Percentiles rank a stretch among this genome's conserved stretches.
phyloP scores from a whole-genome alignment of 2,888 invertebrate genomes.

The Lycia hirtaria region DNA sequence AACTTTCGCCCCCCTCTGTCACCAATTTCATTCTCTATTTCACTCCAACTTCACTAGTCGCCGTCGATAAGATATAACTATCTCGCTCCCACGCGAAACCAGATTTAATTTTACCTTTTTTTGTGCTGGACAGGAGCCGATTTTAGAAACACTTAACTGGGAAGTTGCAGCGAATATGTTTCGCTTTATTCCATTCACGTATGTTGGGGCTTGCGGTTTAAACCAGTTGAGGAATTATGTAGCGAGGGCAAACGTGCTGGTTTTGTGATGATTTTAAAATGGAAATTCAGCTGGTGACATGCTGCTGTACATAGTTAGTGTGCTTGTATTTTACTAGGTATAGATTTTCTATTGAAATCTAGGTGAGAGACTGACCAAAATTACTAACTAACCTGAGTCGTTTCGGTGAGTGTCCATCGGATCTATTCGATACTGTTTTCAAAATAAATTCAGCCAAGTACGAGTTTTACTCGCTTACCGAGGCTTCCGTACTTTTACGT shows the following conservation, averaged over 20 bases:
- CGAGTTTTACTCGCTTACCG: too few species aligned
- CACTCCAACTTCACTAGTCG: slow-evolving; percentile 64
- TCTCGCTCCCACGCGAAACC: slow-evolving; percentile 65
- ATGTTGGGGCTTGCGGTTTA: slow-evolving; percentile 20
- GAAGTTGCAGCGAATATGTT: slow-evolving; percentile 39
- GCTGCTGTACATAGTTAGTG: not conserved
- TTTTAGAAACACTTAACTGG: slow-evolving; percentile 46
- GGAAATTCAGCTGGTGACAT: not conserved
- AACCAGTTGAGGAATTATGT: slow-evolving; percentile 23
- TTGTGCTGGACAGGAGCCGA: slow-evolving; percentile 49
- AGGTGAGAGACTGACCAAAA: too few species aligned
- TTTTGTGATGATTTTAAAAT: slow-evolving; percentile 14
- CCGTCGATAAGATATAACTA: slow-evolving; percentile 44
- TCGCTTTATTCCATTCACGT: slow-evolving; percentile 21
- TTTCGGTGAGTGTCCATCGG: too few species aligned
- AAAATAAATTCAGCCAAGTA: too few species aligned
- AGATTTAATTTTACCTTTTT: slow-evolving; percentile 73
- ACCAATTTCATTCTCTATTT: slow-evolving; percentile 74
- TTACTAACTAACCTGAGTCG: too few species aligned
- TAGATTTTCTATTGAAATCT: too few species aligned
- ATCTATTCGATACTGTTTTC: too few species aligned
- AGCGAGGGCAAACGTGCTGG: slow-evolving; percentile 9
- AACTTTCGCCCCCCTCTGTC: slow-evolving; percentile 59
- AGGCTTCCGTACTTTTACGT: too few species aligned
- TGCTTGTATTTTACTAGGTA: not conserved